A percentile compares a stretch with the other conserved stretches of the same genome.
phyloP scores from a whole-genome alignment of 2,113 vertebrate genomes.

The Phalacrocorax carbo region DNA sequence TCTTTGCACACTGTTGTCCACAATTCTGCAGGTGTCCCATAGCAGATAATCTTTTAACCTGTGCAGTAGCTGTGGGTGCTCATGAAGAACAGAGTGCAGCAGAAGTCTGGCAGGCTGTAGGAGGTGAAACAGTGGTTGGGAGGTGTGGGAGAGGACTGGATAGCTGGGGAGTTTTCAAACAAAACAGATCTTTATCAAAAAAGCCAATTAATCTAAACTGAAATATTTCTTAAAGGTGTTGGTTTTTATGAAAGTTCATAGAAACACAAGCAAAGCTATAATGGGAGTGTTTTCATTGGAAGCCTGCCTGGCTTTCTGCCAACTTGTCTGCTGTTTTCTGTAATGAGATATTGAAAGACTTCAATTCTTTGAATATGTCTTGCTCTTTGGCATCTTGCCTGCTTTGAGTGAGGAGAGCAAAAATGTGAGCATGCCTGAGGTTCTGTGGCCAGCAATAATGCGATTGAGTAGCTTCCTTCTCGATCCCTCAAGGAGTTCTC shows the following conservation, averaged over 20 bases:
- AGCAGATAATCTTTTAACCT: not conserved
- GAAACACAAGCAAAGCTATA: constrained; percentile 59
- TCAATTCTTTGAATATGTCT: constrained; percentile 53
- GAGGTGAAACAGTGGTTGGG: not conserved
- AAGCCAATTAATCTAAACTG: constrained; percentile 58
- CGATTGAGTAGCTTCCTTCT: constrained; percentile 23
- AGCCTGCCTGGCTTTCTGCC: constrained; percentile 49
- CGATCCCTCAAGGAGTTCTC: not conserved
- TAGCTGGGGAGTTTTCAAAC: constrained; percentile 55
- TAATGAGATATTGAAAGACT: constrained; percentile 66
- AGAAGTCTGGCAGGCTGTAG: not conserved
- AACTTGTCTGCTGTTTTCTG: constrained; percentile 58
- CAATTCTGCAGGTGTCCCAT: not conserved
- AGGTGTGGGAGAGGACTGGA: constrained; percentile 38
- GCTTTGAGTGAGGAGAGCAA: constrained; percentile 9
- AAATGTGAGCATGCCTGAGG: constrained; percentile 27
- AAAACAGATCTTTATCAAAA: constrained; percentile 60
- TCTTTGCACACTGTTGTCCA: not conserved
- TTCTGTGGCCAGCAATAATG: constrained; percentile 52
- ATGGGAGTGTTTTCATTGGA: constrained; percentile 64
- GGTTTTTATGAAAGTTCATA: constrained; percentile 57
- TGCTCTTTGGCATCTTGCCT: constrained; percentile 25
- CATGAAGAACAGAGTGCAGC: not conserved
- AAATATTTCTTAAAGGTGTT: constrained; percentile 63
- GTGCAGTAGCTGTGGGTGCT: constrained; percentile 3